Conservation (phyloP, 2,888 invertebrate genomes). For the Ophioninae sp. region DNA sequence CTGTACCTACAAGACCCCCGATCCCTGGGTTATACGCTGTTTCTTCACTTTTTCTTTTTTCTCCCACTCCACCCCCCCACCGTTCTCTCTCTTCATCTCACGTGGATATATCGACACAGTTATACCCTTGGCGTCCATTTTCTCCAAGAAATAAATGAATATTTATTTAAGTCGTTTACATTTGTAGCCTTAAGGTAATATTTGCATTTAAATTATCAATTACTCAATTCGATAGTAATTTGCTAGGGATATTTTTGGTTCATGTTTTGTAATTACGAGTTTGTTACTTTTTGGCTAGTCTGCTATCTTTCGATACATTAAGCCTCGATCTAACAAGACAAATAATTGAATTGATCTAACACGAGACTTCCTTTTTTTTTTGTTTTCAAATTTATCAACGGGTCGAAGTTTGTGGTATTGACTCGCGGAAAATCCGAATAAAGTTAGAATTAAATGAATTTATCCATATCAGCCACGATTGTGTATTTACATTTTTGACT, state of each 20-base stretch:
- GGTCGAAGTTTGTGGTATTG: no score
- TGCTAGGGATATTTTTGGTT: conserved; percentile 6
- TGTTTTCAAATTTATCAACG: not conserved
- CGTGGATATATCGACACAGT: conserved; percentile 15
- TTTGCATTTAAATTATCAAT: conserved; percentile 25
- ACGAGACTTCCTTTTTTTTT: not conserved
- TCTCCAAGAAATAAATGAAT: conserved; percentile 30
- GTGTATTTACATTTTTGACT: no score
- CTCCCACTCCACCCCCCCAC: no score
- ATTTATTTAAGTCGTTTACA: conserved; percentile 28
- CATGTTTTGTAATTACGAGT: not conserved
- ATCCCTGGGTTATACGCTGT: conserved; percentile 46
- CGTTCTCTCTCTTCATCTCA: conserved; percentile 8
- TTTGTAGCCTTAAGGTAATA: not conserved
- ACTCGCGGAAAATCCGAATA: not conserved
- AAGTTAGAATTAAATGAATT: not conserved
- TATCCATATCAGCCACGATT: no score
- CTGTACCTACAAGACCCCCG: conserved; percentile 67
- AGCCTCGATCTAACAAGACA: not conserved
- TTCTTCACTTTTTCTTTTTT: conserved; percentile 35
- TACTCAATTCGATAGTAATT: conserved; percentile 18
- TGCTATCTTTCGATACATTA: not conserved
- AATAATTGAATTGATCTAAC: not conserved
- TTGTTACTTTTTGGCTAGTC: not conserved
- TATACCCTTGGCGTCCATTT: not conserved